Percentiles rank a stretch among this genome's conserved stretches.
Evolutionary conservation across 2,113 vertebrate genomes (phyloP).

Genomic region (Muntiacus muntjak): DNA sequence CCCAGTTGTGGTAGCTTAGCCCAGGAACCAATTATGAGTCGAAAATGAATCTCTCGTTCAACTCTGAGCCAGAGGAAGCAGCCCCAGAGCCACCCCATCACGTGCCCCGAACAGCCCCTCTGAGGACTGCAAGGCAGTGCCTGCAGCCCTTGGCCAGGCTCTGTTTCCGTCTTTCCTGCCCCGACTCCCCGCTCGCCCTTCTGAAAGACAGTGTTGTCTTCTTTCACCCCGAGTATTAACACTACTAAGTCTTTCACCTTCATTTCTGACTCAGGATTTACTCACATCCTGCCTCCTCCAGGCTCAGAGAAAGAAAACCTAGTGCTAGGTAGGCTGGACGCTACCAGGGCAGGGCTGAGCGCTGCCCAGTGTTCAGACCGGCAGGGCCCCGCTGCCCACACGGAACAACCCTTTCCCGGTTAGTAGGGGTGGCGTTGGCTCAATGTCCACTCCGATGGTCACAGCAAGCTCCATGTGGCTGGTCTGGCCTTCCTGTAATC

Average conservation of each 20-base stretch:
- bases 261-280: conserved; percentile 62
- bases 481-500: background rate
- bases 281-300: background rate
- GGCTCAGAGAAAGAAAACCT: conserved; percentile 37
- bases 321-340: background rate
- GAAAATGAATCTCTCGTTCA: conserved; percentile 9
- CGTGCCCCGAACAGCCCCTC: background rate
- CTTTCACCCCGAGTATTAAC: conserved; percentile 50
- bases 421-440: background rate
- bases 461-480: background rate
- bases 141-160: background rate
- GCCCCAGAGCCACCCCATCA: background rate
- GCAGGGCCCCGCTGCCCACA: background rate
- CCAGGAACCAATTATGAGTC: conserved; percentile 45
- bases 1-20: background rate
- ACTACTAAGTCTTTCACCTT: conserved; percentile 64
- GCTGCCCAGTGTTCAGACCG: background rate
- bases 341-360: background rate
- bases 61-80: conserved; percentile 12
- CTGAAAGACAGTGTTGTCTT: conserved; percentile 26
- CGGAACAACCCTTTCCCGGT: background rate
- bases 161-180: background rate
- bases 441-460: background rate
- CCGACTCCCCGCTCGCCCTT: background rate
- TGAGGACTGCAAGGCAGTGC: background rate